phyloP scores from a whole-genome alignment of 23 tunicate genomes.

The Pegea sp. region DNA sequence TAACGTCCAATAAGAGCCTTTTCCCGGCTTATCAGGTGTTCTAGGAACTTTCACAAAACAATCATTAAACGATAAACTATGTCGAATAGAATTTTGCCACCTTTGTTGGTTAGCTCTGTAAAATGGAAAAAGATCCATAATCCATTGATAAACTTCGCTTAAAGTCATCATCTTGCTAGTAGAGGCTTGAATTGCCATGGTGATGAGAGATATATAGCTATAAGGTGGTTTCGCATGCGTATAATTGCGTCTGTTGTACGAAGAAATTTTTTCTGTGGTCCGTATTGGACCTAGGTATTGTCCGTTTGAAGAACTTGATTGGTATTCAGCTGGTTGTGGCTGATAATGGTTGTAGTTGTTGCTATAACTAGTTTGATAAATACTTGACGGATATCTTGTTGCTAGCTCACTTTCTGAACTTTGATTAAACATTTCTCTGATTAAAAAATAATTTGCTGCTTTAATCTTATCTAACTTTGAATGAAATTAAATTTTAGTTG shows the following conservation, averaged over 20 bases:
- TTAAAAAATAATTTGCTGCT: too few species aligned
- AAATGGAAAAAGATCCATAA: conserved; percentile 92
- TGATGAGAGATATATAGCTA: conserved; percentile 71
- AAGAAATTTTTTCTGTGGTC: too few species aligned
- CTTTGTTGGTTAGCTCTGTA: conserved; percentile 97
- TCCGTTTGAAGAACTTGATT: too few species aligned
- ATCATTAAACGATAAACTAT: conserved; percentile 90
- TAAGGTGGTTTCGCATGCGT: conserved; percentile 91
- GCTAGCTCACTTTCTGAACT: too few species aligned
- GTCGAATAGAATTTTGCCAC: conserved; percentile 95
- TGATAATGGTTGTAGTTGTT: too few species aligned
- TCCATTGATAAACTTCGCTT: conserved; percentile 95
- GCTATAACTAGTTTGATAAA: too few species aligned
- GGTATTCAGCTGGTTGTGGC: too few species aligned
- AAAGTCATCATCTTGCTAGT: conserved; percentile 86
- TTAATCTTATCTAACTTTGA: too few species aligned
- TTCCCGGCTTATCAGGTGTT: conserved; percentile 87
- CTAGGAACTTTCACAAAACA: conserved; percentile 93
- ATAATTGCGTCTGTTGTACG: conserved; percentile 65
- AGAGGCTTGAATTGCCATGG: conserved; percentile 86
- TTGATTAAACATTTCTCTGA: too few species aligned
- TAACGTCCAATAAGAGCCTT: conserved; percentile 92
- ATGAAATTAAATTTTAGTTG: too few species aligned
- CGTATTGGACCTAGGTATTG: too few species aligned
- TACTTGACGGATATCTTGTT: too few species aligned